Evolutionary conservation across 2,888 invertebrate genomes (phyloP).

Genomic region (Protula sp.): DNA sequence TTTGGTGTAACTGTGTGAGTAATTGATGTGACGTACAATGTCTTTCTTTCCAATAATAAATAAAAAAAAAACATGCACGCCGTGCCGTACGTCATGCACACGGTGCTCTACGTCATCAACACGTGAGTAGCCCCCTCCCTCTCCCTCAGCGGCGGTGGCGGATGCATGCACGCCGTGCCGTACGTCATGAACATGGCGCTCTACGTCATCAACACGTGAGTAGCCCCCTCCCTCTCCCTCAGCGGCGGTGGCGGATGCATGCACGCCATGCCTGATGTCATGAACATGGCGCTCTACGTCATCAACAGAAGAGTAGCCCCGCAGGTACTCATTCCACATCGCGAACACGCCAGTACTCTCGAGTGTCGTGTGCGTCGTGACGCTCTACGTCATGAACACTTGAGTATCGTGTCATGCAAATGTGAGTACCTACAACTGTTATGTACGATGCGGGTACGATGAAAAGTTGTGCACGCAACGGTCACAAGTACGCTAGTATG

Average conservation of each 20-base stretch:
- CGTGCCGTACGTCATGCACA: conserved; percentile 87
- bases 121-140: conserved; percentile 61
- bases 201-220: conserved; percentile 67
- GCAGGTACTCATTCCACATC: no score
- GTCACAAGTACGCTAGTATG: no score
- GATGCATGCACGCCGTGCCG: conserved; percentile 94
- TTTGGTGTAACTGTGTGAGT: no score
- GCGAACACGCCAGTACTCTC: conserved; percentile 96
- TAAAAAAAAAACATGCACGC: conserved; percentile 97
- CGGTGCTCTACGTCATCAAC: conserved; percentile 75
- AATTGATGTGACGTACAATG: no score
- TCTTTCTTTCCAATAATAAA: no score
- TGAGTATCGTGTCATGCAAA: no score
- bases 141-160: conserved; percentile 83
- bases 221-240: no score
- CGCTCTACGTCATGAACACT: conserved; percentile 73
- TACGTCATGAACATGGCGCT: conserved; percentile 90
- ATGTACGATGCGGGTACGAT: no score
- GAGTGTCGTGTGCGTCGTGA: conserved; percentile 87
- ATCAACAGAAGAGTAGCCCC: conserved; percentile 62
- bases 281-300: conserved; percentile 85
- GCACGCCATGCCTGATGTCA: conserved; percentile 89
- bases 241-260: conserved; percentile 89
- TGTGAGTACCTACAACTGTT: no score
- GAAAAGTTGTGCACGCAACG: no score